phyloP scores from a whole-genome alignment of 2,113 vertebrate genomes.

The Odocoileus hemionus region DNA sequence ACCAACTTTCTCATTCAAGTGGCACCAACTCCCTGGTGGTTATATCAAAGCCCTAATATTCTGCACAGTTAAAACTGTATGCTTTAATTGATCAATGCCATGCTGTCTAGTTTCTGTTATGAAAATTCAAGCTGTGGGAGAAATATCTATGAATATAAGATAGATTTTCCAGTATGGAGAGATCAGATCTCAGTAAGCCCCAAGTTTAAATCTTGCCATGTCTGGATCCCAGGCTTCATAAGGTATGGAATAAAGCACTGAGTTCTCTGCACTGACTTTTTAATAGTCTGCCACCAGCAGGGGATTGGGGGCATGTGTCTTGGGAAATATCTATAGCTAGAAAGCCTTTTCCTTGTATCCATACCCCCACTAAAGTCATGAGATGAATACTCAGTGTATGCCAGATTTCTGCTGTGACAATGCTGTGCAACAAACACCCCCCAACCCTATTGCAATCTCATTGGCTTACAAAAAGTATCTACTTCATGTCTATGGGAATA shows the following conservation, averaged over 20 bases:
- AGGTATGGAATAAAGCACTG: not conserved
- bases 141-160: not conserved
- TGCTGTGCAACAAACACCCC: not conserved
- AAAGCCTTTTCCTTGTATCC: not conserved
- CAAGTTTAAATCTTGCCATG: not conserved
- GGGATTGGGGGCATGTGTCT: not conserved
- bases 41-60: not conserved
- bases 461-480: not conserved
- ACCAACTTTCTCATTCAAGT: not conserved
- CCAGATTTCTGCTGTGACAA: not conserved
- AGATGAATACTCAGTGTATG: not conserved
- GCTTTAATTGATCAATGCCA: not conserved
- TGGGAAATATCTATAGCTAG: not conserved
- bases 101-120: not conserved
- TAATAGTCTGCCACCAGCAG: not conserved
- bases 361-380: not conserved
- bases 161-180: not conserved
- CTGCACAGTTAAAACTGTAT: not conserved
- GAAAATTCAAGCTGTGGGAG: not conserved
- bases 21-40: not conserved
- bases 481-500: not conserved
- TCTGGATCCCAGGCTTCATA: not conserved
- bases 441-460: not conserved
- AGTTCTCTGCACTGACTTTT: not conserved
- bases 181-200: not conserved